Evolutionary conservation across 1,140 invertebrate species (phyloP), one percentile per base, ranked within the genome.

Genomic region (Pogonognathellus flavescens): DNA sequence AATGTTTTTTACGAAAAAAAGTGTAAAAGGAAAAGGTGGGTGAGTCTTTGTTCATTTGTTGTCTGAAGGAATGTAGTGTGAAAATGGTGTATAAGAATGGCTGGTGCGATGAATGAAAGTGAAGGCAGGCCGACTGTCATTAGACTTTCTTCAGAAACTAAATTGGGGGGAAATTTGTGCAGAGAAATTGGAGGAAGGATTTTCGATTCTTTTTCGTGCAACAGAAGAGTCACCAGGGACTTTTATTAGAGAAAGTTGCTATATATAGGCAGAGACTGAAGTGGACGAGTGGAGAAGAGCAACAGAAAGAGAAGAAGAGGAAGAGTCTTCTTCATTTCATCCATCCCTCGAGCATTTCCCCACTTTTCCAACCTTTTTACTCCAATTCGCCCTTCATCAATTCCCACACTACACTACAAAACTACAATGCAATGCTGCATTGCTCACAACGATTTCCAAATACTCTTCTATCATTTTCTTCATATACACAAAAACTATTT

Each of bases 181-280:
- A 5, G 80, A 55, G 80, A 82, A 82, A 82, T 57, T 82, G 53
- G 80, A 82, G 55, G 52, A 57, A 50, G 16, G 80, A 82, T 50
- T 82, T 25, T 57, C 13, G 80, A 82, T 82, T 57, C 80, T 82
- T 16, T 76, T 66, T 13, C 62, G 62, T 55, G 76, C 20, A 82
- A 82, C 53, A 82, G 80, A 82, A 82, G 76, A 80, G 53, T 59
- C 80, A 31, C 53, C 1, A 3, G 80, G 80, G 80, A 82, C 80
- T 82, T 82, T 82, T 82, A 82, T 82, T 82, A 82, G 52, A 20
- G 80, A 82, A 25, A 82, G 55, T 50, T 80, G 52, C 50, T 52
- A 11, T 41, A 41, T 41, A 41, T 41, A 41, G 31, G 31, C 1
- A 41, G 31, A 41, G 6, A 6, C 31, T 41, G 31, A 41, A 70